Percentiles rank a stretch among this genome's conserved stretches.
Evolutionary conservation across 2,797 vertebrate genomes (phyloP).

Genomic region (Chelon auratus): DNA sequence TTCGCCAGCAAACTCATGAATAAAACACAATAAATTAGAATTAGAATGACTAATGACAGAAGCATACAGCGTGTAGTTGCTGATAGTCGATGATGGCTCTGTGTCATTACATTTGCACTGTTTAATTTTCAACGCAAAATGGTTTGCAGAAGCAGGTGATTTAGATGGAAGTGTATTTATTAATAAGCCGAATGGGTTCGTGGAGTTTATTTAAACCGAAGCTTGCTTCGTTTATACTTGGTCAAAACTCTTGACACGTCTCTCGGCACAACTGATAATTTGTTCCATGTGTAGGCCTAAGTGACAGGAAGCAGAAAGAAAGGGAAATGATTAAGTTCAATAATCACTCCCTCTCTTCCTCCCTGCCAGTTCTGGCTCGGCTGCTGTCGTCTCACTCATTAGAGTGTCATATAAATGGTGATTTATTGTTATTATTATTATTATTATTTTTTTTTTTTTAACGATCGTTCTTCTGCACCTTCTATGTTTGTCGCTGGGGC

Average conservation of each 20-base stretch:
- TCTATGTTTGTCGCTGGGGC: neutral
- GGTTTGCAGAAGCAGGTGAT: conserved; percentile 20
- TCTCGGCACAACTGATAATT: conserved; percentile 16
- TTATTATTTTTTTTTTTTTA: neutral
- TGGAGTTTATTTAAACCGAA: conserved; percentile 19
- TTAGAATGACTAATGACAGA: conserved; percentile 54
- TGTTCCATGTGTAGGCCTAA: conserved; percentile 35
- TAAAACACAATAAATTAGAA: conserved; percentile 63
- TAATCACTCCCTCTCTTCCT: conserved; percentile 14
- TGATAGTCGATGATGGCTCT: conserved; percentile 55
- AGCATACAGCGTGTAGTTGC: conserved; percentile 43
- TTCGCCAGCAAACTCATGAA: conserved; percentile 64
- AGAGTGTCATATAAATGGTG: conserved; percentile 41
- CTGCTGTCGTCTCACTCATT: conserved; percentile 33
- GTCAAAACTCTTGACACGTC: conserved; percentile 5
- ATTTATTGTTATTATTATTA: conserved; percentile 1
- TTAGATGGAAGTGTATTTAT: conserved; percentile 24
- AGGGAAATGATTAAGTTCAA: conserved; percentile 35
- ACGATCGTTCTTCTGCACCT: neutral
- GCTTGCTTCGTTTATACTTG: neutral
- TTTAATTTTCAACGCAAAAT: conserved; percentile 53
- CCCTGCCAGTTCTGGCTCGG: conserved; percentile 14
- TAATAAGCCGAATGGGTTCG: conserved; percentile 6
- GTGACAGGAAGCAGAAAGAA: conserved; percentile 29
- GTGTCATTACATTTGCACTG: conserved; percentile 62